A percentile compares a stretch with the other conserved stretches of the same genome.
phyloP scores from a whole-genome alignment of 2,797 vertebrate genomes.

The Picus viridis region DNA sequence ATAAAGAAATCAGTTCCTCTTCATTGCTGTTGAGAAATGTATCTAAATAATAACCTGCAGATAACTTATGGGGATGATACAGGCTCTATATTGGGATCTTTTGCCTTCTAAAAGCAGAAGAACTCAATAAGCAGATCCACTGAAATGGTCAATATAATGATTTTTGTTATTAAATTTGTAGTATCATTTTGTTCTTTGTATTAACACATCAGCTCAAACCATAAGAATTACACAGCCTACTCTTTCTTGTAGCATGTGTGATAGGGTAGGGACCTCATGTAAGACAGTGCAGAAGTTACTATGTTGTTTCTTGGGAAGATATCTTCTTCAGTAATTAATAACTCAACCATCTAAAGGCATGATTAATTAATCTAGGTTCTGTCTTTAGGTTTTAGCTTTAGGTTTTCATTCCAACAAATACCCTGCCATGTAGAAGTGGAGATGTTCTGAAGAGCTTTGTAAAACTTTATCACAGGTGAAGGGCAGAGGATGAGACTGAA shows the following conservation, averaged over 20 bases:
- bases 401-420: not conserved
- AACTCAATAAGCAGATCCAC: not conserved
- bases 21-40: not conserved
- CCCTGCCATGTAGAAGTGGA: not conserved
- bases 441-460: not conserved
- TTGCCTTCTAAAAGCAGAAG: not conserved
- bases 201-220: not conserved
- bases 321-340: not conserved
- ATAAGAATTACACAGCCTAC: not conserved
- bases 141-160: rapidly evolving
- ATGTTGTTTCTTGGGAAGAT: not conserved
- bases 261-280: rapidly evolving
- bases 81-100: not conserved
- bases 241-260: rapidly evolving
- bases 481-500: not conserved
- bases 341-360: not conserved
- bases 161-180: not conserved
- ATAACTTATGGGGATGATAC: rapidly evolving
- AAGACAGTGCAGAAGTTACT: not conserved
- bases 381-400: not conserved
- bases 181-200: not conserved
- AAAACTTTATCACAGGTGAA: not conserved
- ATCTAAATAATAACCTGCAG: not conserved
- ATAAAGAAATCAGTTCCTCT: not conserved
- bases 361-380: not conserved